Percentiles rank a stretch among this genome's conserved stretches.
phyloP scores from a whole-genome alignment of 2,888 invertebrate genomes.

The Amphipoea oculea region DNA sequence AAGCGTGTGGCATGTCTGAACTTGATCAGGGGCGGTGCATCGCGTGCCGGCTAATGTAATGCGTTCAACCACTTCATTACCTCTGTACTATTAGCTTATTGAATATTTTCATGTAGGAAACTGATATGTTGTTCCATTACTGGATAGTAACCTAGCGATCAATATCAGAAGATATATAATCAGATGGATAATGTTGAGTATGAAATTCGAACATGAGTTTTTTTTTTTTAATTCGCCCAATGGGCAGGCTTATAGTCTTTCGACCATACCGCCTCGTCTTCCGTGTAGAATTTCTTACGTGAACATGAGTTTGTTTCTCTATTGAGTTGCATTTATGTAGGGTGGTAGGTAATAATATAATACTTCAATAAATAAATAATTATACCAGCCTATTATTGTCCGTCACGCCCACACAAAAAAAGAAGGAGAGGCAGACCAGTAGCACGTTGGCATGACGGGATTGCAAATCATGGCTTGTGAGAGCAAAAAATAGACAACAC shows the following conservation, averaged over 20 bases:
- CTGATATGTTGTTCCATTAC: slow-evolving; percentile 29
- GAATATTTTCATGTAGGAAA: slow-evolving; percentile 43
- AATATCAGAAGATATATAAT: background rate
- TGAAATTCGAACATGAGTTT: background rate
- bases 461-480: too few species aligned
- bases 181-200: background rate
- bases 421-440: too few species aligned
- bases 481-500: too few species aligned
- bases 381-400: background rate
- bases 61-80: slow-evolving; percentile 54
- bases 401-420: too few species aligned
- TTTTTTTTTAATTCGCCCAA: too few species aligned
- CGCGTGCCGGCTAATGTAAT: slow-evolving; percentile 63
- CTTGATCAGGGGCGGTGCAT: slow-evolving; percentile 55
- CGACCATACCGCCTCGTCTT: too few species aligned
- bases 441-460: too few species aligned
- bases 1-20: slow-evolving; percentile 59
- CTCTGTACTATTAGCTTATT: slow-evolving; percentile 51
- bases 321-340: background rate
- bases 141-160: slow-evolving; percentile 8
- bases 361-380: background rate
- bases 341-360: background rate
- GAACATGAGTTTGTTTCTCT: background rate
- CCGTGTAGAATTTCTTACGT: too few species aligned
- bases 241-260: too few species aligned